A percentile compares a stretch with the other conserved stretches of the same genome.
These are phyloP conservation scores for Poecilia picta DNA, from an alignment of 2,797 vertebrate genomes.

Conservation along the genomic window DNA sequence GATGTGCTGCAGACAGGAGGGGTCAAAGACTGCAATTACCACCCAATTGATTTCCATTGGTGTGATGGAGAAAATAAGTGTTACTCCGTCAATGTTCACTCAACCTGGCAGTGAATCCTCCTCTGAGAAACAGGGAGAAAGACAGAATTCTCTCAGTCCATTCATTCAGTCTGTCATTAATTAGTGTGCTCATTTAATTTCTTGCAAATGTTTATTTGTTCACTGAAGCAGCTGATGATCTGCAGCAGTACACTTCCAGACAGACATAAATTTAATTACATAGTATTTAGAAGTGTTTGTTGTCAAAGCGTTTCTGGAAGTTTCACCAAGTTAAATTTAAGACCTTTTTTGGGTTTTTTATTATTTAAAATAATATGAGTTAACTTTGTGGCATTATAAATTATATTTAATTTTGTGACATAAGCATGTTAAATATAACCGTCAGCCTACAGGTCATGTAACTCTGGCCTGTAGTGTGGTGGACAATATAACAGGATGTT, in stretches of 20 bases:
- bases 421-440: not conserved
- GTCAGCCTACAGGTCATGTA: not conserved
- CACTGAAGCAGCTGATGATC: slow-evolving; percentile 32
- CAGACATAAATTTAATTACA: slow-evolving; percentile 5
- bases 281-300: slow-evolving; percentile 2
- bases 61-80: slow-evolving; percentile 77
- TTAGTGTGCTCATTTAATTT: slow-evolving; percentile 45
- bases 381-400: not conserved
- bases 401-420: not conserved
- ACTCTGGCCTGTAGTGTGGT: not conserved
- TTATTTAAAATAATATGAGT: not conserved
- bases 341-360: not conserved
- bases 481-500: not conserved
- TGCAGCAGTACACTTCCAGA: slow-evolving; percentile 15
- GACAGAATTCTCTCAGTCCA: slow-evolving; percentile 38
- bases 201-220: slow-evolving; percentile 42
- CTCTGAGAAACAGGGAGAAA: slow-evolving; percentile 38
- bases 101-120: slow-evolving; percentile 67
- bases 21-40: slow-evolving; percentile 82
- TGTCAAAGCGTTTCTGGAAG: not conserved
- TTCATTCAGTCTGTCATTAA: slow-evolving; percentile 48
- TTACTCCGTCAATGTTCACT: slow-evolving; percentile 80
- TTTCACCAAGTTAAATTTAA: not conserved
- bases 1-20: slow-evolving; percentile 62
- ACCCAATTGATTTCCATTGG: slow-evolving; percentile 82